Percentiles rank a stretch among this genome's conserved stretches.
Conservation (phyloP, 2,113 vertebrate genomes). For the Lepus americanus region DNA sequence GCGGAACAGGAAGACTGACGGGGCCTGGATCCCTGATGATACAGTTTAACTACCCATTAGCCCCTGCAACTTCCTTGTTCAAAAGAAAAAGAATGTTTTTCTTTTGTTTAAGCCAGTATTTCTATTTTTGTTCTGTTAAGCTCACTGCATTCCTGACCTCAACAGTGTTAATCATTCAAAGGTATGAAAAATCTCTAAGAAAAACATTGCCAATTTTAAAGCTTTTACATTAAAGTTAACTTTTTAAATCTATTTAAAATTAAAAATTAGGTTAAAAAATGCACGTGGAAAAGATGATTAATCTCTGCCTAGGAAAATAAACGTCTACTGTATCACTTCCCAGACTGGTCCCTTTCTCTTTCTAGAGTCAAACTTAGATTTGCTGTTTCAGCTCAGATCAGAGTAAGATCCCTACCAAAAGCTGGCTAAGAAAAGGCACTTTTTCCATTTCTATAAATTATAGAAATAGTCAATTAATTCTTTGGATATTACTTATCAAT, state of each 20-base stretch:
- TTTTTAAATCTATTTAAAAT: slow-evolving; percentile 29
- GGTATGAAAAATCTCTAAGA: not conserved
- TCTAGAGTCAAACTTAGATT: not conserved
- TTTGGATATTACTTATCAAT: not conserved
- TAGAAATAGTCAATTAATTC: not conserved
- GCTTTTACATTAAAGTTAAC: not conserved
- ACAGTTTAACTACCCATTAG: not conserved
- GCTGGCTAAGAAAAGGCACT: not conserved
- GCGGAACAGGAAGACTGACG: not conserved
- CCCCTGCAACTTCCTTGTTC: not conserved
- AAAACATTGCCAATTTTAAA: slow-evolving; percentile 21
- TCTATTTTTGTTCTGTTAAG: not conserved
- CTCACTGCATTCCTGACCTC: not conserved
- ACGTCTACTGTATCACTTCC: not conserved
- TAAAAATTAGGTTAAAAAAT: slow-evolving; percentile 34
- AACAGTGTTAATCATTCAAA: slow-evolving; percentile 35
- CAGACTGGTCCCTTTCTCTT: not conserved
- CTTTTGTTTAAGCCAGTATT: not conserved
- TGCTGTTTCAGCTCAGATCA: not conserved
- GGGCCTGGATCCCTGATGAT: not conserved
- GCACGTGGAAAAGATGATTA: not conserved
- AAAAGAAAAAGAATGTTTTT: not conserved
- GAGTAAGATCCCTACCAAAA: not conserved
- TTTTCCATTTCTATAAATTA: slow-evolving; percentile 20
- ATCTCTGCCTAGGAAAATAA: not conserved